Conservation (phyloP, 1,140 invertebrate species). For the Hylyphantes graminicola region DNA sequence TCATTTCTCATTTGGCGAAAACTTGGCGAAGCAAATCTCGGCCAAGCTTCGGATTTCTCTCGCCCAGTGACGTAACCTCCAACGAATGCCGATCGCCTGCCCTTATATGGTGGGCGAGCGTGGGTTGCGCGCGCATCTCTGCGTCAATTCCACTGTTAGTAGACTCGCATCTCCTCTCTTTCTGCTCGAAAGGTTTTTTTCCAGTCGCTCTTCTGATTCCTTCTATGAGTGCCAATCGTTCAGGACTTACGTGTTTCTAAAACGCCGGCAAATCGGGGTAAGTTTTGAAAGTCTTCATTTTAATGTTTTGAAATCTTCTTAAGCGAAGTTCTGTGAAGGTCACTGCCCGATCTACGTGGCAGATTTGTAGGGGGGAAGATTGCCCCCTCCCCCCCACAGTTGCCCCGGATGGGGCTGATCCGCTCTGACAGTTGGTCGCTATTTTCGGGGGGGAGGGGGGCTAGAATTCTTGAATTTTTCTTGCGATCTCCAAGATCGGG, state of each 20-base stretch:
- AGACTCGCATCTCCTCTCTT: conserved; percentile 9
- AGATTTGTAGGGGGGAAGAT: not conserved
- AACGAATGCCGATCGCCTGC: conserved; percentile 51
- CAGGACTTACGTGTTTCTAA: no score
- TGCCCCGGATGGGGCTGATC: not conserved
- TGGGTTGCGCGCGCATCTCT: conserved; percentile 58
- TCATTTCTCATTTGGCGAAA: no score
- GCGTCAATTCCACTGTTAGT: conserved; percentile 49
- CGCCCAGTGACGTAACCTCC: conserved; percentile 48
- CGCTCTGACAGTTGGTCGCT: not conserved
- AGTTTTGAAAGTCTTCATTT: not conserved
- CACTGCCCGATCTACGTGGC: not conserved
- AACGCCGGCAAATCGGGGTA: not conserved
- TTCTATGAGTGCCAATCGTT: conserved; percentile 10
- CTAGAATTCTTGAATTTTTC: not conserved
- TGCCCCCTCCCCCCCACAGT: not conserved
- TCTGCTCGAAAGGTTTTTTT: conserved; percentile 18
- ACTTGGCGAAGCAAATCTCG: no score
- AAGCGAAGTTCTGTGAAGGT: not conserved
- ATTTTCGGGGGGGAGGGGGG: not conserved
- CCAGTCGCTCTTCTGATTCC: conserved; percentile 4
- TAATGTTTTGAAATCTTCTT: not conserved
- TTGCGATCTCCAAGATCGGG: not conserved
- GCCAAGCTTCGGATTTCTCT: conserved; percentile 52
- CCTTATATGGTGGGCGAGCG: conserved; percentile 60